A percentile compares a stretch with the other conserved stretches of the same genome.
These are phyloP conservation scores for Dasyprocta punctata DNA, from an alignment of 2,113 vertebrate species.

Conservation along the genomic window DNA sequence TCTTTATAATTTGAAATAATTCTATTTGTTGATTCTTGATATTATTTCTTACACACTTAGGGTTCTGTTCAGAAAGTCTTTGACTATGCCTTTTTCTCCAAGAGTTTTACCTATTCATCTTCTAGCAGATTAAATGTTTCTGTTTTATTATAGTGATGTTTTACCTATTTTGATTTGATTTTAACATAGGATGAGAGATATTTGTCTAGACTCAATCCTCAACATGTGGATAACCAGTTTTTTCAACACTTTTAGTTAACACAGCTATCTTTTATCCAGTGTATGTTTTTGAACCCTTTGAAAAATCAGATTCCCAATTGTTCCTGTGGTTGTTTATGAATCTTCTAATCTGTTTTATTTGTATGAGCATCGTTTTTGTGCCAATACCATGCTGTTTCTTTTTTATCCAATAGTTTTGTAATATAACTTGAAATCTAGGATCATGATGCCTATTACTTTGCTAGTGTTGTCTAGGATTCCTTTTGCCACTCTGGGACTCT, in stretches of 20 bases:
- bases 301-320: neutral
- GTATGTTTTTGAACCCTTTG: neutral
- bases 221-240: neutral
- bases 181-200: neutral
- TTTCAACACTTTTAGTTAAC: neutral
- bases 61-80: neutral
- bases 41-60: neutral
- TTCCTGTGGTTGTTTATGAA: neutral
- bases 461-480: neutral
- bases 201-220: neutral
- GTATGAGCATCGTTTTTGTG: neutral
- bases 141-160: neutral
- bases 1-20: neutral
- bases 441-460: neutral
- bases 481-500: neutral
- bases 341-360: neutral
- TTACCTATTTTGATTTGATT: neutral
- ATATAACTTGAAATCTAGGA: neutral
- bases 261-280: neutral
- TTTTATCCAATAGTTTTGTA: neutral
- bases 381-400: neutral
- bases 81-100: neutral
- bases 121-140: neutral
- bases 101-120: neutral
- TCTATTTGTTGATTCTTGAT: neutral